phyloP scores from a whole-genome alignment of 2,113 vertebrate species.

The Glaucomys volans region DNA sequence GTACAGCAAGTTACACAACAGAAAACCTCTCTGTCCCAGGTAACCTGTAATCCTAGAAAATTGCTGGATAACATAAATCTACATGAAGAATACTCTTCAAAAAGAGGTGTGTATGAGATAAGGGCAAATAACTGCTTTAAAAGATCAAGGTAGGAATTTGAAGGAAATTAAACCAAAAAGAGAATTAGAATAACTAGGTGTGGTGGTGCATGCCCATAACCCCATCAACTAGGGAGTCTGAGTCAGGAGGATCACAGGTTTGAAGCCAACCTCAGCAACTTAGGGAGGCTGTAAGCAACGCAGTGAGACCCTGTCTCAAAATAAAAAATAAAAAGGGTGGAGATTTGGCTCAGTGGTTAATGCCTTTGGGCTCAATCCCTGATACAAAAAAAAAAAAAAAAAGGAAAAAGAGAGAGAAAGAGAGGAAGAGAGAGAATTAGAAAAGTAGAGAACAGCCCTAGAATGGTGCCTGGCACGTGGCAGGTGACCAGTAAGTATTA shows the following conservation, averaged over 20 bases:
- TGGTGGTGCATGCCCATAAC: too few relatives aligned
- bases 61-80: not conserved
- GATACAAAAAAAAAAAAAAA: too few relatives aligned
- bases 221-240: too few relatives aligned
- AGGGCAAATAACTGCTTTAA: not conserved
- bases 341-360: too few relatives aligned
- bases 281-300: too few relatives aligned
- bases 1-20: not conserved
- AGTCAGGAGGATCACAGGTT: too few relatives aligned
- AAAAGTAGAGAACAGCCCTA: not conserved
- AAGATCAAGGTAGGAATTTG: not conserved
- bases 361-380: too few relatives aligned
- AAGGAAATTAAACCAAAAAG: slow-evolving; percentile 12
- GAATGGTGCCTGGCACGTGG: not conserved
- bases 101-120: not conserved
- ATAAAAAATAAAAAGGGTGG: too few relatives aligned
- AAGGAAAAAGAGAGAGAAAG: too few relatives aligned
- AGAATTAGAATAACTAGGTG: not conserved
- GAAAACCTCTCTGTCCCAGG: not conserved
- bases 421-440: not conserved
- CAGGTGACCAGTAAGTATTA: not conserved
- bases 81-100: not conserved
- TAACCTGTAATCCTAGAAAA: slow-evolving; percentile 34
- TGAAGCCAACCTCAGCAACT: too few relatives aligned
- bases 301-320: too few relatives aligned